These are phyloP conservation scores for Ceyx erithaca DNA, from an alignment of 2,797 vertebrate species.

Conservation along the genomic window DNA sequence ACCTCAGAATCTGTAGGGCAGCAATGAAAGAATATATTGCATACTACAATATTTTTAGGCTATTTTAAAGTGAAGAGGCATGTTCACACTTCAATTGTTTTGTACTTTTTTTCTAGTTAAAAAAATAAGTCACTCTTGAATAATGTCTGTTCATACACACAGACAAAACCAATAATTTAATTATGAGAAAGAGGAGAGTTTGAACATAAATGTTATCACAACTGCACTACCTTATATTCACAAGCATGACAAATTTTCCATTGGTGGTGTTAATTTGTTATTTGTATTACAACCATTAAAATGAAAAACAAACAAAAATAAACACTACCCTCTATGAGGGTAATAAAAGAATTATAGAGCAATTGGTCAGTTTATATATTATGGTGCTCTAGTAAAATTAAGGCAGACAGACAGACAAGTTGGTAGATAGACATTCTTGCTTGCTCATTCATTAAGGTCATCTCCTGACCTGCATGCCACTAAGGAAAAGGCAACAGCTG, in stretches of 20 bases:
- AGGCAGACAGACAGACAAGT: slow-evolving; percentile 16
- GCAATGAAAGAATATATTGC: slow-evolving; percentile 5
- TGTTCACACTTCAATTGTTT: fast-evolving
- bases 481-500: slow-evolving; percentile 72
- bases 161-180: neutral
- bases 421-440: neutral
- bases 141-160: neutral
- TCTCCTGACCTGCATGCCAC: slow-evolving; percentile 43
- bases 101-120: neutral
- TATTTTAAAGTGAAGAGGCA: neutral
- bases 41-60: neutral
- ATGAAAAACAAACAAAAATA: neutral
- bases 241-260: neutral
- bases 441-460: slow-evolving; percentile 57
- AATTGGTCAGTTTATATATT: neutral
- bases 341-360: neutral
- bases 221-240: neutral
- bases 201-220: neutral
- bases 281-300: neutral
- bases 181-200: neutral
- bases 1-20: slow-evolving; percentile 32
- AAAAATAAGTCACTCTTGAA: neutral
- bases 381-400: neutral
- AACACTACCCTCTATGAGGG: neutral
- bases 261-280: neutral